A percentile compares a stretch with the other conserved stretches of the same genome.
Conservation (phyloP, 1,140 invertebrate genomes). For the Drosophila neocordata region DNA sequence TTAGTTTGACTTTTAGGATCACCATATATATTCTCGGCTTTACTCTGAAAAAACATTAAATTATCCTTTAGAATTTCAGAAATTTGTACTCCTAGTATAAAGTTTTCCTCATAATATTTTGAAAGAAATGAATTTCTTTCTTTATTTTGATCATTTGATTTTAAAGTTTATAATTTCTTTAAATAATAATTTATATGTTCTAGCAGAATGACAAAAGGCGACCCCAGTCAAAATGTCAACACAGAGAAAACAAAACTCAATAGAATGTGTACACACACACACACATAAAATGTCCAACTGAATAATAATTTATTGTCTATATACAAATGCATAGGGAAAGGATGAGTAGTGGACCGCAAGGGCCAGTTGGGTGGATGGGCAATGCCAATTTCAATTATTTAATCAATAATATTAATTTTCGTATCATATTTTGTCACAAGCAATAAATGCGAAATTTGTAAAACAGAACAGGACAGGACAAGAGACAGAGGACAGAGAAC, state of each 20-base stretch:
- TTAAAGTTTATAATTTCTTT: background rate
- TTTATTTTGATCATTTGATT: too few species aligned
- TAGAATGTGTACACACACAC: background rate
- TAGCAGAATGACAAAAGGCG: conserved; percentile 3
- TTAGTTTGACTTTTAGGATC: too few species aligned
- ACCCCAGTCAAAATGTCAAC: conserved; percentile 12
- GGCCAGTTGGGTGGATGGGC: background rate
- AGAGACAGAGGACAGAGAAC: conserved; percentile 14
- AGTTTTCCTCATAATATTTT: too few species aligned
- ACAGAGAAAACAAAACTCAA: conserved; percentile 10
- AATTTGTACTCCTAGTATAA: too few species aligned
- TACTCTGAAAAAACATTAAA: too few species aligned
- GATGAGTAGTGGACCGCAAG: background rate
- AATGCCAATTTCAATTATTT: conserved; percentile 81
- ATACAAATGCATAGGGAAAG: background rate
- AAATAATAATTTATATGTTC: conserved; percentile 8
- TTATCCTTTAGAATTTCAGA: too few species aligned
- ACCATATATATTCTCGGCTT: too few species aligned
- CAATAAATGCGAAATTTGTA: conserved; percentile 81
- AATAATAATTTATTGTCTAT: conserved; percentile 13
- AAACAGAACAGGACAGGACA: conserved; percentile 50
- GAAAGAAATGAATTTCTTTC: too few species aligned
- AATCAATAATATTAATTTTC: conserved; percentile 82
- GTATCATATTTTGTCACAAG: conserved; percentile 81
- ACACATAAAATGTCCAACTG: conserved; percentile 17